phyloP scores from a whole-genome alignment of 2,113 vertebrate genomes.

The Oryzias celebensis region DNA sequence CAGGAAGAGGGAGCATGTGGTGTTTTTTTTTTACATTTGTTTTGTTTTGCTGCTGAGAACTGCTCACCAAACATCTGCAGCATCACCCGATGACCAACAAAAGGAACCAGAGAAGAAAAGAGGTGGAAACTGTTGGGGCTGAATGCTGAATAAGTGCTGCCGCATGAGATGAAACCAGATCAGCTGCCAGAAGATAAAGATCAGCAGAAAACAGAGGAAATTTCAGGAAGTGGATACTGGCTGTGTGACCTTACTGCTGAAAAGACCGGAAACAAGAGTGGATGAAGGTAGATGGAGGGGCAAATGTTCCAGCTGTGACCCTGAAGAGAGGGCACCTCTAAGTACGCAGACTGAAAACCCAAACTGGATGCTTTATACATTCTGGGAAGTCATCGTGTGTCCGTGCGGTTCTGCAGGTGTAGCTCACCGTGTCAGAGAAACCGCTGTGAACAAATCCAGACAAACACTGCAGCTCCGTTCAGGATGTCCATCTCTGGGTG shows the following conservation, averaged over 20 bases:
- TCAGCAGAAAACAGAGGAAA: background rate
- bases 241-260: conserved; percentile 13
- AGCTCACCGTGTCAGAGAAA: conserved; percentile 43
- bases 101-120: conserved; percentile 3
- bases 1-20: conserved; percentile 33
- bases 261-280: conserved; percentile 27
- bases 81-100: background rate
- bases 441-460: conserved; percentile 26
- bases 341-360: conserved; percentile 48
- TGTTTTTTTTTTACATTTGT: too few species aligned
- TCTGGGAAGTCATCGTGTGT: conserved; percentile 25
- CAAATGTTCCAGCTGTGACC: conserved; percentile 55
- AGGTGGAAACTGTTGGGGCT: conserved; percentile 4
- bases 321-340: conserved; percentile 36
- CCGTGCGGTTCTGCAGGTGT: conserved; percentile 48
- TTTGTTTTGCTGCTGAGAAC: conserved; percentile 31
- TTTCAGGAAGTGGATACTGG: conserved; percentile 5
- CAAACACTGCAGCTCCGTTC: conserved; percentile 5
- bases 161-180: background rate
- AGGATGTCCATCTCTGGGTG: background rate
- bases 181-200: conserved; percentile 11
- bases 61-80: conserved; percentile 22
- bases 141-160: conserved; percentile 7
- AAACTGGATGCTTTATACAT: conserved; percentile 39
- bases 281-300: conserved; percentile 35